Conservation (phyloP, 37 sponge, comb jelly and placozoan genomes). For the Mnemiopsis leidyi region DNA sequence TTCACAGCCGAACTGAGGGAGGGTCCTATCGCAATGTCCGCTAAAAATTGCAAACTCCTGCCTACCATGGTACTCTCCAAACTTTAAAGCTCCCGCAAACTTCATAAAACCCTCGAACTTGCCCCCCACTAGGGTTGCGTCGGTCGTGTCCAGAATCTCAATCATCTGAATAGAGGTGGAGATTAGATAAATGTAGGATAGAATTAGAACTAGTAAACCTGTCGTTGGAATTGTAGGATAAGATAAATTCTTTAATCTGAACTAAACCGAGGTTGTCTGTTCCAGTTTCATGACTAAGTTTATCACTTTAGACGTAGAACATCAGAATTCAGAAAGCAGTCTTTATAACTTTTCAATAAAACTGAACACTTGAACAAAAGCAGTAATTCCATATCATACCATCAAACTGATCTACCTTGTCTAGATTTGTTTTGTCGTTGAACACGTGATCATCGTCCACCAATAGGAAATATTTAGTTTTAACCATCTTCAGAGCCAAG, state of each 20-base stretch:
- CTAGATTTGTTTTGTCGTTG: neutral
- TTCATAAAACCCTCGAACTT: conserved; percentile 51
- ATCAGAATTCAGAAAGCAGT: no score
- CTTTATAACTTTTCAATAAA: no score
- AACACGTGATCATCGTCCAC: conserved; percentile 53
- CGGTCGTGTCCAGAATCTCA: neutral
- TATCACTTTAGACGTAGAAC: no score
- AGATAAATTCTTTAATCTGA: no score
- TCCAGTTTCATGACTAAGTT: no score
- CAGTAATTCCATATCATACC: no score
- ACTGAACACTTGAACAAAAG: no score
- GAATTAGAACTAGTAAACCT: no score
- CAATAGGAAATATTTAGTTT: conserved; percentile 47
- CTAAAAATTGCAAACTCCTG: conserved; percentile 31
- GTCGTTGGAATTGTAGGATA: no score
- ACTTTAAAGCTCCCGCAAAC: conserved; percentile 21
- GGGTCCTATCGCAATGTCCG: conserved; percentile 12
- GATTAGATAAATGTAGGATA: no score
- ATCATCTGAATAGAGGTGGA: conserved; percentile 59
- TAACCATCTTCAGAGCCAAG: neutral
- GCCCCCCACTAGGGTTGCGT: conserved; percentile 11
- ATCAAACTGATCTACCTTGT: no score
- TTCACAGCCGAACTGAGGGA: neutral
- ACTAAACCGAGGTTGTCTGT: no score
- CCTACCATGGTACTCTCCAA: conserved; percentile 1